Evolutionary conservation across 2,888 invertebrate genomes (phyloP).

Genomic region (Chirona hameri): DNA sequence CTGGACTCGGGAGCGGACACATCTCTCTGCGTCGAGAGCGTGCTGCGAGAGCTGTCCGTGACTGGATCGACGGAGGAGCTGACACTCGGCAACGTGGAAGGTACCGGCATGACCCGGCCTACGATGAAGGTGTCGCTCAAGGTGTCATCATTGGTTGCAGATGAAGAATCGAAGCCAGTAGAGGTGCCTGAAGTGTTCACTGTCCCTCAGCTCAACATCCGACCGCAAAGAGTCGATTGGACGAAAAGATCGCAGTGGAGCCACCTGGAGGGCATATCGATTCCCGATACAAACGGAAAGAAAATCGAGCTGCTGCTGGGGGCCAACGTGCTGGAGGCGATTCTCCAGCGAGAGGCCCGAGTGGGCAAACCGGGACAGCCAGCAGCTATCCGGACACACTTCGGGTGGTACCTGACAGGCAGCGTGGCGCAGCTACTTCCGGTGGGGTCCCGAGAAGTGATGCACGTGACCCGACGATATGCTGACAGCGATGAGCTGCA

Average conservation of each 20-base stretch:
- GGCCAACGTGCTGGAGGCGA: neutral
- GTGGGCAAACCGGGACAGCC: neutral
- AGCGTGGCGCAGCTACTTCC: neutral
- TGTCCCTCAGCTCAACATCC: neutral
- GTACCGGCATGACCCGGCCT: neutral
- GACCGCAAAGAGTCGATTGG: neutral
- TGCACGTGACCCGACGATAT: neutral
- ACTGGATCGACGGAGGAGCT: too few species aligned
- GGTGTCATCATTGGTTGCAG: neutral
- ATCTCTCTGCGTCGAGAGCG: too few species aligned
- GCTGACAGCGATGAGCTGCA: neutral
- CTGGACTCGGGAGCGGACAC: too few species aligned
- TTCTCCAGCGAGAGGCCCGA: neutral
- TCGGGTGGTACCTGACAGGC: neutral
- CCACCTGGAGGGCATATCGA: neutral
- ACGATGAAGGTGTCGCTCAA: neutral
- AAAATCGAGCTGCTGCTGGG: neutral
- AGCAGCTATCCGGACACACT: neutral
- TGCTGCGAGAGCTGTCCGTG: too few species aligned
- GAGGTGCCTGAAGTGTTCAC: neutral
- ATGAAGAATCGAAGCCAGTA: neutral
- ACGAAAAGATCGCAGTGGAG: neutral
- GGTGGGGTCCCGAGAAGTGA: neutral
- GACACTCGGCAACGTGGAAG: neutral
- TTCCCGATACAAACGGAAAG: neutral